Conservation (phyloP, 64 coral and sea anemone species). For the Hydrozoanthus tunicans region DNA sequence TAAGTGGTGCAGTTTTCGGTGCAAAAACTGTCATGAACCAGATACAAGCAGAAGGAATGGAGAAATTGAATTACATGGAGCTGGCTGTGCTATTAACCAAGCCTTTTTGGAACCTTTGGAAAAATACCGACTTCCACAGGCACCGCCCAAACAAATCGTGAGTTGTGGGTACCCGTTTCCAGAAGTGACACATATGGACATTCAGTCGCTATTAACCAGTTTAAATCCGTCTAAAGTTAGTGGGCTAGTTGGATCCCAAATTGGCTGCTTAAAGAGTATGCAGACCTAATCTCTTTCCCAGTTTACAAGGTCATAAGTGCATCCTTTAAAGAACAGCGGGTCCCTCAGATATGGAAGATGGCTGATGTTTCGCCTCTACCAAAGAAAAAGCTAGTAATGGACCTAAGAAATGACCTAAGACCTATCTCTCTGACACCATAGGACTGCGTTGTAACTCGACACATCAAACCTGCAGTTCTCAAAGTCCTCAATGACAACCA, state of each 20-base stretch:
- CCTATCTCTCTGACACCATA: constrained; percentile 7
- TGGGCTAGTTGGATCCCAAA: constrained; percentile 41
- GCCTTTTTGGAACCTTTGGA: constrained; percentile 27
- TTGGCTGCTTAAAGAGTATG: constrained; percentile 43
- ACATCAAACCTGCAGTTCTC: constrained; percentile 47
- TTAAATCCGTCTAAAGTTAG: constrained; percentile 61
- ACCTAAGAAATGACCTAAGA: constrained; percentile 6
- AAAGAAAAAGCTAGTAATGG: constrained; percentile 22
- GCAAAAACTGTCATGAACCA: constrained; percentile 28
- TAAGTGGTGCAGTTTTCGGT: constrained; percentile 16
- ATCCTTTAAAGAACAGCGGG: constrained; percentile 34
- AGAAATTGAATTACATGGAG: neutral
- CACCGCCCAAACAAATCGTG: constrained; percentile 7
- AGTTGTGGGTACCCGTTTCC: neutral
- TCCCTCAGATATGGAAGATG: constrained; percentile 36
- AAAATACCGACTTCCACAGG: constrained; percentile 31
- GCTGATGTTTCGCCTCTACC: constrained; percentile 43
- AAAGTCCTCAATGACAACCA: constrained; percentile 34
- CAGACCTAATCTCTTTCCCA: constrained; percentile 31
- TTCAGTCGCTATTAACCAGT: constrained; percentile 21
- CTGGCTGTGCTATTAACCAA: constrained; percentile 41
- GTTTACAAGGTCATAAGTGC: constrained; percentile 26
- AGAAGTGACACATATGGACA: constrained; percentile 8
- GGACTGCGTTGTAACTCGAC: constrained; percentile 35
- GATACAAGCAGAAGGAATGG: constrained; percentile 31